Conservation (phyloP, 2,113 vertebrate genomes). For the Rhynchomys soricoides region DNA sequence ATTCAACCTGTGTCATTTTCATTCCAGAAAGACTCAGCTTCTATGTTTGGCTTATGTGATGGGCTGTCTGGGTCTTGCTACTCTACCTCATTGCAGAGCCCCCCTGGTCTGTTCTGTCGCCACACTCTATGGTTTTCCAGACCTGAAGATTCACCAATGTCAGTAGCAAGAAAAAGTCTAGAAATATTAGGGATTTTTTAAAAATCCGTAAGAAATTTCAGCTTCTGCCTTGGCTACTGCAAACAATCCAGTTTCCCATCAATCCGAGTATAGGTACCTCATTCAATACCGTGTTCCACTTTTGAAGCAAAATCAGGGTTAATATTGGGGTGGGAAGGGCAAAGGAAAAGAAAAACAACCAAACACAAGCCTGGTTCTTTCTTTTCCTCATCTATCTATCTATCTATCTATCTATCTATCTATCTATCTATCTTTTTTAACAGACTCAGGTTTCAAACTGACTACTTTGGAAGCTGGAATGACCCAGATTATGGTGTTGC, state of each 20-base stretch:
- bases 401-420: no score
- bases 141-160: conserved; percentile 47
- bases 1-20: conserved; percentile 56
- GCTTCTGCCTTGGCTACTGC: conserved; percentile 35
- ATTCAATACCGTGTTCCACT: conserved; percentile 52
- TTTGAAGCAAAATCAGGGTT: conserved; percentile 69
- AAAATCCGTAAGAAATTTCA: conserved; percentile 49
- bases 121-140: background rate
- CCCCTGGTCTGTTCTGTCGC: background rate
- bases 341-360: background rate
- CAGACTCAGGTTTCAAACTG: conserved; percentile 72
- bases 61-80: background rate
- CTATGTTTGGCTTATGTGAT: conserved; percentile 9
- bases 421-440: no score
- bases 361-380: background rate
- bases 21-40: conserved; percentile 41
- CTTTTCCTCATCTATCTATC: background rate
- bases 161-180: conserved; percentile 53
- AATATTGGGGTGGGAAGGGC: background rate
- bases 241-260: conserved; percentile 46
- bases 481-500: conserved; percentile 59
- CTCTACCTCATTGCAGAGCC: conserved; percentile 14
- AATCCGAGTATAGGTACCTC: conserved; percentile 1
- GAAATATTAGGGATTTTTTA: background rate
- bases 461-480: conserved; percentile 65